Conservation (phyloP, 2,888 invertebrate species). For the Kuschelorhynchus macadamiae region DNA sequence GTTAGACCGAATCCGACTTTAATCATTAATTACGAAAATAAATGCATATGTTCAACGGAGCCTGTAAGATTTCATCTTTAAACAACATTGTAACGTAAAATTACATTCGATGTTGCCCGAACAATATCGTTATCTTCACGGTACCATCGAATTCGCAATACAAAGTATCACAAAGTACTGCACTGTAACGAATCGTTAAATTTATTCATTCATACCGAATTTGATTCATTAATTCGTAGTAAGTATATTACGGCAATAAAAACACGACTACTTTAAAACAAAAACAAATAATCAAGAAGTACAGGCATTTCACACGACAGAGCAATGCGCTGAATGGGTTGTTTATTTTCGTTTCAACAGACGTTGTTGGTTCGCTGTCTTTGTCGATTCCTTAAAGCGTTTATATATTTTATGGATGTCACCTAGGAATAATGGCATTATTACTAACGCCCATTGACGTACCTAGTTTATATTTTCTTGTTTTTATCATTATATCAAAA, state of each 20-base stretch:
- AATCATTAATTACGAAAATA: no score
- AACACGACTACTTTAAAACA: conserved; percentile 15
- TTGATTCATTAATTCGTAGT: conserved; percentile 19
- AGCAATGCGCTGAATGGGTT: conserved; percentile 1
- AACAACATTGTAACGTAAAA: no score
- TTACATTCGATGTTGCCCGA: no score
- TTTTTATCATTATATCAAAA: no score
- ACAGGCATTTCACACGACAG: conserved; percentile 6
- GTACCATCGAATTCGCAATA: not conserved
- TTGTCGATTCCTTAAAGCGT: no score
- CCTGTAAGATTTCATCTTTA: no score
- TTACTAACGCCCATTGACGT: no score
- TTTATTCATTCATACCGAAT: conserved; percentile 16
- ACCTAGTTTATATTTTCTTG: no score
- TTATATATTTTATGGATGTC: no score
- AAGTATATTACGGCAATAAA: conserved; percentile 15
- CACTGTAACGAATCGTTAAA: conserved; percentile 11
- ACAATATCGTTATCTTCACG: not conserved
- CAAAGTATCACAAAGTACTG: conserved; percentile 11
- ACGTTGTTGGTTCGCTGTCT: conserved; percentile 1
- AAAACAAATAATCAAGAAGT: conserved; percentile 21
- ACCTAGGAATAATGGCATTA: no score
- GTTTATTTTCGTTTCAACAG: conserved; percentile 4
- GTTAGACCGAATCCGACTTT: no score
- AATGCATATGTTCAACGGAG: no score